Conservation (phyloP, 2,113 vertebrate species). For the Mustela lutreola region DNA sequence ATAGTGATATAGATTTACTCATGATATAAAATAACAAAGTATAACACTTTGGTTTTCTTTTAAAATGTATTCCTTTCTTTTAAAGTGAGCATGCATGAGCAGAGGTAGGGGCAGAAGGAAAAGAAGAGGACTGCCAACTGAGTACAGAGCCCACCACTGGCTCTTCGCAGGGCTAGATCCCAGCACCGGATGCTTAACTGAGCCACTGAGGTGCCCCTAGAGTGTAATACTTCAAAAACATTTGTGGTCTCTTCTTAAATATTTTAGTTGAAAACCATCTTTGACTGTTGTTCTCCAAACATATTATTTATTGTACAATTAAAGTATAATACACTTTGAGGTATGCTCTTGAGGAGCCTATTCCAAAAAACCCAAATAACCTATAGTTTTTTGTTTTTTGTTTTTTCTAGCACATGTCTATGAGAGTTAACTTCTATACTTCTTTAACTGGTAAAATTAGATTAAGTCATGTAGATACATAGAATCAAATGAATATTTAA, state of each 20-base stretch:
- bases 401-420: neutral
- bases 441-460: too few species aligned
- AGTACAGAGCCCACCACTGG: neutral
- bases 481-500: conserved; percentile 24
- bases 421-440: too few species aligned
- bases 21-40: neutral
- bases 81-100: neutral
- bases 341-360: neutral
- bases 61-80: neutral
- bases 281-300: neutral
- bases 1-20: neutral
- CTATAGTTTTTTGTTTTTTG: neutral
- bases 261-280: conserved; percentile 7
- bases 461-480: neutral
- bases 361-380: neutral
- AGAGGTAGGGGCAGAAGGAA: neutral
- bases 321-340: conserved; percentile 16
- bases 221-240: neutral
- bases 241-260: neutral
- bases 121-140: neutral
- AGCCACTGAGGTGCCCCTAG: neutral
- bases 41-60: neutral
- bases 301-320: conserved; percentile 39
- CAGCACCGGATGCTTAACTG: neutral
- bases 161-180: neutral